Base-by-base conservation (phyloP, 2,113 vertebrate species). In the Saguinus imperator region DNA sequence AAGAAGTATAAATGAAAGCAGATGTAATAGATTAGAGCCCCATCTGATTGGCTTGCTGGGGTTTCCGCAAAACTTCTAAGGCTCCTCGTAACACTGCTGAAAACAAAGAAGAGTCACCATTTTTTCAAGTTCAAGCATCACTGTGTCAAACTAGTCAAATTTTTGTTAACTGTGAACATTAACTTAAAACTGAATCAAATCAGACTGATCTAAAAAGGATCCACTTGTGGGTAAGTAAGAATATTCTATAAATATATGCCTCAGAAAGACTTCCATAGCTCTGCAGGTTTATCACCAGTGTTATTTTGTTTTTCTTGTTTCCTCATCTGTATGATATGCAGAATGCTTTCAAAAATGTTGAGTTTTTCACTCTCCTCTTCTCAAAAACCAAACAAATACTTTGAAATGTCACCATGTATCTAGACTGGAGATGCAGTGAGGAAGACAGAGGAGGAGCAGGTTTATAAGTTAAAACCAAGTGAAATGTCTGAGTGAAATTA, bases 91-190 rank as follows among this genome's bases (percentile, higher is more conserved):
- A 84, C 21, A n/a, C 40, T 29, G 23, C 7, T 77, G 50, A 91
- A 92, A 90, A 73, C 2, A 40, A 92, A 84, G 72, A 68, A 90
- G 81, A 90, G 50, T 81, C 8, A 58, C 8, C 11, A 32, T 37
- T 8, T 29, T 95, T 95, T 91, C 45, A 89, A 66, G 29, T 73
- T 52, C 66, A 52, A 89, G 52, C 88, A 75, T 48, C 72, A 68
- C 25, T 20, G 3, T 84, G 70, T 93, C 70, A 79, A 40, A 86
- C 82, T 43, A 25, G 12, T 70, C 58, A 68, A 95, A 70, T 77
- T 95, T 91, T 89, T 83, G 27, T 96, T 43, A 27, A 79, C 23
- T 91, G 14, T 70, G 57, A 94, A 81, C 87, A 87, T 87, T 79
- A 95, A 52, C 9, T 52, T 50, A 86, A 43, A 55, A 23, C 86